Evolutionary conservation across 2,888 invertebrate species (phyloP).

Genomic region (Flexamia atlantica): DNA sequence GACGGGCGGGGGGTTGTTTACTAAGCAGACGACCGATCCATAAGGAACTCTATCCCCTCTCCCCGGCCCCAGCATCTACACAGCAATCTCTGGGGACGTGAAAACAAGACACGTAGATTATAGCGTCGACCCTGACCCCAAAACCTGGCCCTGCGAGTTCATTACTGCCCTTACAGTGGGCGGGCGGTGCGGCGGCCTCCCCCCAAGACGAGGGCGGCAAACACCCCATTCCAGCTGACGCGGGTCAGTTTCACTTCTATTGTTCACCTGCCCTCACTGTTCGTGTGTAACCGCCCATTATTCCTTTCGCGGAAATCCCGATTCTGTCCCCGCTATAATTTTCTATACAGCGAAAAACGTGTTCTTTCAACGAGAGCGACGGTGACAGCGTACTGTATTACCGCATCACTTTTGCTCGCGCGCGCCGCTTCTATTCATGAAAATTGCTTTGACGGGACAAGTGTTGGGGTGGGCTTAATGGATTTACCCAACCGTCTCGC

Average conservation of each 20-base stretch:
- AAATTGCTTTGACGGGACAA: no score
- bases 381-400: background rate
- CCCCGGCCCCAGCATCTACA: background rate
- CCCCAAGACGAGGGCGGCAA: background rate
- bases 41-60: background rate
- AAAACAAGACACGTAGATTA: background rate
- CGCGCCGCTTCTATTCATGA: background rate
- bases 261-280: slow-evolving; percentile 4
- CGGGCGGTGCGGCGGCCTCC: background rate
- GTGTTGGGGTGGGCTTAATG: no score
- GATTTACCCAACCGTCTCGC: no score
- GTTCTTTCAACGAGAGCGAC: background rate
- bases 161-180: background rate
- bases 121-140: background rate
- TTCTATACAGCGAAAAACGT: no score
- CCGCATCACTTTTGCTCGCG: background rate
- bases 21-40: background rate
- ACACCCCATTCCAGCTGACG: background rate
- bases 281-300: background rate
- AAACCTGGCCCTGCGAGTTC: background rate
- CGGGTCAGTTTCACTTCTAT: slow-evolving; percentile 8
- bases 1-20: background rate
- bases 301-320: background rate
- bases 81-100: background rate
- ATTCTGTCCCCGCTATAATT: no score